Percentiles rank a stretch among this genome's conserved stretches.
Evolutionary conservation across 2,113 vertebrate species (phyloP).

Genomic region (Takifugu flavidus): DNA sequence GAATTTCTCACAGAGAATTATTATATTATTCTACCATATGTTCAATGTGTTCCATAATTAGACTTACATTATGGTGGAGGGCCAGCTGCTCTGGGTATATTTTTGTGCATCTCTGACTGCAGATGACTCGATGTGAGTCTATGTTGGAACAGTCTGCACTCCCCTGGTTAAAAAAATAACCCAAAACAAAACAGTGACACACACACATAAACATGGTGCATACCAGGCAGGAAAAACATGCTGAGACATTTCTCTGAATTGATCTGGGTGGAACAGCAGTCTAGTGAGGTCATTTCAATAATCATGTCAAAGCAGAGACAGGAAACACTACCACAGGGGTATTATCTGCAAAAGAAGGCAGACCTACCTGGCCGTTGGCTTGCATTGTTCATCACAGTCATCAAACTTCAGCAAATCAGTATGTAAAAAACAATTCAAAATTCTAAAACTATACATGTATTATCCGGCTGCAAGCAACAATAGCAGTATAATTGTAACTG

Average conservation of each 20-base stretch:
- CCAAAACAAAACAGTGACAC: not conserved
- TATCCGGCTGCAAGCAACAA: too few relatives aligned
- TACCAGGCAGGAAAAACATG: constrained; percentile 58
- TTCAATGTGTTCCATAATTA: too few relatives aligned
- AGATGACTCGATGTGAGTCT: constrained; percentile 37
- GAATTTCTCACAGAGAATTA: too few relatives aligned
- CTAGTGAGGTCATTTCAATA: constrained; percentile 40
- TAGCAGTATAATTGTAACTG: too few relatives aligned
- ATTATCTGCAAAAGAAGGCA: constrained; percentile 43
- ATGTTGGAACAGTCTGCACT: constrained; percentile 31
- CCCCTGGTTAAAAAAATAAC: constrained; percentile 1
- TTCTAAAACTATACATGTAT: not conserved
- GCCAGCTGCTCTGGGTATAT: constrained; percentile 3
- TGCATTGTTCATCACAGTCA: too few relatives aligned
- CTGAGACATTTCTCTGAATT: constrained; percentile 60
- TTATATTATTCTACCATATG: too few relatives aligned
- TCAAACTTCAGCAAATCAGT: too few relatives aligned
- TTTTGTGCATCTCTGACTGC: constrained; percentile 20
- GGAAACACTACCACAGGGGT: constrained; percentile 28
- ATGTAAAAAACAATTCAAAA: too few relatives aligned
- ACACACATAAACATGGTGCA: constrained; percentile 32
- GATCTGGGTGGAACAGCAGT: constrained; percentile 38
- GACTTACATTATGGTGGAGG: too few relatives aligned
- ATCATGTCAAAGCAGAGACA: constrained; percentile 33
- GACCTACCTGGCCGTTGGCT: not conserved